These are phyloP conservation scores for Arnoldichthys spilopterus DNA, from an alignment of 2,797 vertebrate species.

Conservation along the genomic window DNA sequence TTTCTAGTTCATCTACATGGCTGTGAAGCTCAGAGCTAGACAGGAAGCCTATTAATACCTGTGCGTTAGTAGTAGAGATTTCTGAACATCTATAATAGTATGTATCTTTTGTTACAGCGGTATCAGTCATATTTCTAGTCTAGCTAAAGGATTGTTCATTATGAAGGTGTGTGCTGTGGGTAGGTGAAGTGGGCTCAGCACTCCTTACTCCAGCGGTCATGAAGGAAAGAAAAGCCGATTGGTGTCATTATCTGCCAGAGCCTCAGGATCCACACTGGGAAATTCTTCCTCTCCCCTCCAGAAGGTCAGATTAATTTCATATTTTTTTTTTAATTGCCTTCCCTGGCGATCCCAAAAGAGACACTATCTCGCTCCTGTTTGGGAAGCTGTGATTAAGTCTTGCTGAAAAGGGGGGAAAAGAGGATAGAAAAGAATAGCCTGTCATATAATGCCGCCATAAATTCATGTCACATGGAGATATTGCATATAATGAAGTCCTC, in stretches of 20 bases:
- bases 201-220: constrained; percentile 31
- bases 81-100: too few species aligned
- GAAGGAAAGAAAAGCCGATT: constrained; percentile 48
- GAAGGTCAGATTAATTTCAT: constrained; percentile 74
- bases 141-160: constrained; percentile 2
- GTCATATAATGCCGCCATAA: constrained; percentile 56
- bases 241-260: constrained; percentile 55
- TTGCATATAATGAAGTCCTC: constrained; percentile 58
- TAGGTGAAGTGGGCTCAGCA: neutral
- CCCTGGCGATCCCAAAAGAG: constrained; percentile 65
- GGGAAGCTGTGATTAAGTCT: constrained; percentile 72
- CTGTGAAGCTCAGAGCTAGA: neutral
- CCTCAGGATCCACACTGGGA: constrained; percentile 29
- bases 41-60: neutral
- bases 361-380: constrained; percentile 61
- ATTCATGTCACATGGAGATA: constrained; percentile 39
- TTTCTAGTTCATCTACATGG: too few species aligned
- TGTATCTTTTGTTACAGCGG: neutral
- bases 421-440: constrained; percentile 60
- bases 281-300: constrained; percentile 54
- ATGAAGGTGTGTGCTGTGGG: constrained; percentile 5
- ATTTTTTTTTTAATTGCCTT: constrained; percentile 74
- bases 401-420: constrained; percentile 46
- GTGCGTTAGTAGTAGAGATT: neutral
- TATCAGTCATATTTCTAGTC: neutral